Evolutionary conservation across 2,113 vertebrate genomes (phyloP), one percentile per base, ranked within the genome.

Genomic region (Scatophagus argus): DNA sequence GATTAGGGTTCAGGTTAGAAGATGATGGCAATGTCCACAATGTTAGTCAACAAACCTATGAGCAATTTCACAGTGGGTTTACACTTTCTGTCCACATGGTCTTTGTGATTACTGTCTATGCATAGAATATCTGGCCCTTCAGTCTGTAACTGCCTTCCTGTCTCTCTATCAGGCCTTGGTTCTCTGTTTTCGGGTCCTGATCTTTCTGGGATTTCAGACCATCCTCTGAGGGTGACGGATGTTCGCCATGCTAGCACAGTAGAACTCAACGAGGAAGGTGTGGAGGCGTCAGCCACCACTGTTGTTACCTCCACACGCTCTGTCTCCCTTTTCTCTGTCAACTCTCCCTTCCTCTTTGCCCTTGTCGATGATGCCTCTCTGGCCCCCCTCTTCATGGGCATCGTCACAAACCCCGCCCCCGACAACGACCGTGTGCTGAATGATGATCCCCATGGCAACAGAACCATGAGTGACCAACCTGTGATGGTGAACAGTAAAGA

Each of bases 341-440:
- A 97, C 90, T 94, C 94, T 10, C 97, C 97, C 1, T 98, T 98
- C 58, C 1, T 97, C 61, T 97, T 98, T 52, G 73, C 96, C 39
- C 87, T 98, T 14, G 76, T 94, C 0, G 96, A 98, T 5, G 96
- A 98, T 1, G 46, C 83, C 60, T 94, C 87, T 1, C 89, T 94
- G 59, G 83, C 95, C 11, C 96, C 97, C 0, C 91, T 98, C 27
- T 98, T 99, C 27, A 88, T 97, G 81, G 97, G 97, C 72, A 82
- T 89, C 0, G 92, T 99, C 85, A 96, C 88, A 65, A 97, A 98
- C 89, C 97, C 97, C 25, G 95, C 91, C 67, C 95, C 95, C 0
- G 80, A 68, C 0, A 90, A 90, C 0, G 80, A 73, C 58, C 46
- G 21, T 39, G 84, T 87, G 81, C 69, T 70, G 11, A 84, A 74